Evolutionary conservation across 2,113 vertebrate genomes (phyloP).

Genomic region (Dendropsophus ebraccatus): DNA sequence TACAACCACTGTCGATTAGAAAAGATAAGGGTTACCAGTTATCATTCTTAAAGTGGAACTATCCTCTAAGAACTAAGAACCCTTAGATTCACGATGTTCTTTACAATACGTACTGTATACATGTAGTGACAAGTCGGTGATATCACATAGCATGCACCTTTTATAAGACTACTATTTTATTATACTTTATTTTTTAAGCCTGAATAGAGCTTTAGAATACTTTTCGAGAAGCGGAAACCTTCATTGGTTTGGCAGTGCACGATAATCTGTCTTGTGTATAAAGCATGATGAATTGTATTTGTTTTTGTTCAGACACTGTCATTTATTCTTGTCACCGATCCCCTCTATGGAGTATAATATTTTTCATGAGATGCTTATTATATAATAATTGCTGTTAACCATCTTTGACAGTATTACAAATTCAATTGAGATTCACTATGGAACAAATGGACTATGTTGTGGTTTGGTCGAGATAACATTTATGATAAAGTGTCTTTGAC

Average conservation of each 20-base stretch:
- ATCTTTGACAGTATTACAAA: too few relatives aligned
- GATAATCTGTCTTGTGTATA: slow-evolving; percentile 1
- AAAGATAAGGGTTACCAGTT: background rate
- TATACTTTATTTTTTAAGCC: background rate
- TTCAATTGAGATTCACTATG: background rate
- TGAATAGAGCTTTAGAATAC: background rate
- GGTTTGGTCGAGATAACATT: background rate
- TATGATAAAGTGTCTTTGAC: background rate
- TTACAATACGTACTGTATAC: background rate
- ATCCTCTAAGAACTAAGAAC: background rate
- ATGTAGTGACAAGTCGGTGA: background rate
- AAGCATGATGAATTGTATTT: slow-evolving; percentile 2
- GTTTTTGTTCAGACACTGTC: background rate
- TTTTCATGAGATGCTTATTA: slow-evolving; percentile 32
- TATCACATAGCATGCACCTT: slow-evolving; percentile 8
- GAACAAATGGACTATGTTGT: background rate
- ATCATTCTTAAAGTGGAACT: background rate
- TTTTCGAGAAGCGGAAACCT: background rate
- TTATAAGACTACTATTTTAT: background rate
- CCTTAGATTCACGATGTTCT: background rate
- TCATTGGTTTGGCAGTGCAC: background rate
- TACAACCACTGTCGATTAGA: background rate
- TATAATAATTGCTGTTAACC: slow-evolving; percentile 6
- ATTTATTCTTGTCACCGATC: background rate
- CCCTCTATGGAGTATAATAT: background rate